Conservation (phyloP, 2,888 invertebrate genomes). For the Leptopilina drosophilae region DNA sequence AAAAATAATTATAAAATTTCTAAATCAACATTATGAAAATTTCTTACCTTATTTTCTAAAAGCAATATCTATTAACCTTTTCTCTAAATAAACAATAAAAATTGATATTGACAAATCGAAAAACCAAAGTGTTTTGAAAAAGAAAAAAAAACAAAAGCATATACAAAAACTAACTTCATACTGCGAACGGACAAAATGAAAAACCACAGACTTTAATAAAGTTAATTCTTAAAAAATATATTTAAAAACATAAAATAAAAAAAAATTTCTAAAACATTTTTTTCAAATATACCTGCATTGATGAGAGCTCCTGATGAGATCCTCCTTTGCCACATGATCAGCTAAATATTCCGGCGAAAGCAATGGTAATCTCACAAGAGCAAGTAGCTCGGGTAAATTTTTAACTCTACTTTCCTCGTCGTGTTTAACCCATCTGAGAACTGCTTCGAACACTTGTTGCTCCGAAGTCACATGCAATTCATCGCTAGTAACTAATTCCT, state of each 20-base stretch:
- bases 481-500: slow-evolving; percentile 85
- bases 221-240: too few species aligned
- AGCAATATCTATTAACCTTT: too few species aligned
- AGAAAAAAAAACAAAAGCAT: too few species aligned
- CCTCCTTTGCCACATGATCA: slow-evolving; percentile 88
- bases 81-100: too few species aligned
- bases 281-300: slow-evolving; percentile 82
- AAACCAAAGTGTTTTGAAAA: too few species aligned
- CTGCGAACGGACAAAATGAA: too few species aligned
- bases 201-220: too few species aligned
- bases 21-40: too few species aligned
- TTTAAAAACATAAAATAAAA: neutral
- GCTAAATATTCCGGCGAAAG: slow-evolving; percentile 89
- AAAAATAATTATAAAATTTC: too few species aligned
- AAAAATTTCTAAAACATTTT: neutral
- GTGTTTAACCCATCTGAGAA: slow-evolving; percentile 88
- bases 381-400: slow-evolving; percentile 84
- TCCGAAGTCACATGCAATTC: slow-evolving; percentile 87
- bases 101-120: too few species aligned
- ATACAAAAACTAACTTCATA: too few species aligned
- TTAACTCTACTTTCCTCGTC: slow-evolving; percentile 80
- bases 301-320: slow-evolving; percentile 86
- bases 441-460: slow-evolving; percentile 91
- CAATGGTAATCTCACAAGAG: slow-evolving; percentile 87
- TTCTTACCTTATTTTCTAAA: too few species aligned